Percentiles rank a stretch among this genome's conserved stretches.
These are phyloP conservation scores for Goniozus legneri DNA, from an alignment of 1,140 invertebrate species.

Conservation along the genomic window DNA sequence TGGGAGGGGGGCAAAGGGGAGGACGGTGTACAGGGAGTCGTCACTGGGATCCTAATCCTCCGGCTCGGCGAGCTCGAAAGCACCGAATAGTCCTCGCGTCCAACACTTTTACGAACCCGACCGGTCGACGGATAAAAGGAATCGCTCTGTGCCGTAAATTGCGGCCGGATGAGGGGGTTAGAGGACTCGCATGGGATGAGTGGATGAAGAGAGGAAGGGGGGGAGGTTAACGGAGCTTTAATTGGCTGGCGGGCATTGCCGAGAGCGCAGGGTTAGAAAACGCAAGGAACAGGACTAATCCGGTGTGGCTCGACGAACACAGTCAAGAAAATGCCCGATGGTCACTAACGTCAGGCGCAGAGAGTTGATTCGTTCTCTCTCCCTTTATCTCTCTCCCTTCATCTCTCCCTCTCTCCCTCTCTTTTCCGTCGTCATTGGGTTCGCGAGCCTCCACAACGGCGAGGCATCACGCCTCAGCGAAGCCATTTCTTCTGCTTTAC, in stretches of 20 bases:
- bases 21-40: neutral
- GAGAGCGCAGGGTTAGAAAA: conserved; percentile 23
- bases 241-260: conserved; percentile 26
- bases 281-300: conserved; percentile 30
- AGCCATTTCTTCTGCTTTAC: conserved; percentile 51
- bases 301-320: conserved; percentile 34
- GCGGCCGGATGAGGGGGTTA: no score
- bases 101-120: conserved; percentile 15
- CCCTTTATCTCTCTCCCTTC: conserved; percentile 2
- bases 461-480: conserved; percentile 15
- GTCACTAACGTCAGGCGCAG: conserved; percentile 45
- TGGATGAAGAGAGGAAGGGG: no score
- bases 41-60: conserved; percentile 10
- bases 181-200: no score
- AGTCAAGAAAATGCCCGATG: conserved; percentile 41
- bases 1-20: neutral
- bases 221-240: conserved; percentile 31
- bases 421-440: conserved; percentile 14
- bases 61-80: conserved; percentile 18
- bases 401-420: conserved; percentile 2
- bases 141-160: conserved; percentile 14
- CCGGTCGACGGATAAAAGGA: conserved; percentile 23
- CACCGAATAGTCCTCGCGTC: conserved; percentile 6
- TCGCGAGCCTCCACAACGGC: conserved; percentile 7
- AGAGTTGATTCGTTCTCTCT: conserved; percentile 18